Conservation (phyloP, 2,888 invertebrate genomes). For the Subacronicta megacephala region DNA sequence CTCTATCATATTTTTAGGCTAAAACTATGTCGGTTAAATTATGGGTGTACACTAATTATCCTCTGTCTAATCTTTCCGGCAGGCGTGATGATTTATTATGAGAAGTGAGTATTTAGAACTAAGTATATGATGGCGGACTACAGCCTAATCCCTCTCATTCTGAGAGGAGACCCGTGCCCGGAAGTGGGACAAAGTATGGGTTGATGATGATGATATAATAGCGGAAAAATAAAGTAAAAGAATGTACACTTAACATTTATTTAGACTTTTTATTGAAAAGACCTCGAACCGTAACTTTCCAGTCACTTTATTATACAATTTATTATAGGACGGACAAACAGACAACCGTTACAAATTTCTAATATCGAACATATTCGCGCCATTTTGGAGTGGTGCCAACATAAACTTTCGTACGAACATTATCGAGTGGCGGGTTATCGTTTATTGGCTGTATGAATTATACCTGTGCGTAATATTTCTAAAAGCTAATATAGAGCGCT, state of each 20-base stretch:
- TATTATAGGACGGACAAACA: constrained; percentile 12
- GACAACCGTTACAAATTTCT: constrained; percentile 30
- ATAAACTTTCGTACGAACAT: constrained; percentile 45
- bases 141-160: too few species aligned
- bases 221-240: not conserved
- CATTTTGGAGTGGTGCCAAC: constrained; percentile 44
- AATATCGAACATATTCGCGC: constrained; percentile 29
- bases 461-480: constrained; percentile 51
- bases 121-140: too few species aligned
- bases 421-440: constrained; percentile 56
- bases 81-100: too few species aligned
- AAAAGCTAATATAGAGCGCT: constrained; percentile 41
- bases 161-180: too few species aligned
- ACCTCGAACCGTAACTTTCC: not conserved
- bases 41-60: too few species aligned
- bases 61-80: too few species aligned
- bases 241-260: not conserved
- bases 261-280: constrained; percentile 7
- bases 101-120: too few species aligned
- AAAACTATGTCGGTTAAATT: too few species aligned
- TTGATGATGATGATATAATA: too few species aligned
- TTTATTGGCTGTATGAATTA: constrained; percentile 53
- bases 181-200: too few species aligned
- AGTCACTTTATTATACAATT: constrained; percentile 9
- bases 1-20: too few species aligned